Evolutionary conservation across 2,113 vertebrate genomes (phyloP).

Genomic region (Oophaga pumilio): DNA sequence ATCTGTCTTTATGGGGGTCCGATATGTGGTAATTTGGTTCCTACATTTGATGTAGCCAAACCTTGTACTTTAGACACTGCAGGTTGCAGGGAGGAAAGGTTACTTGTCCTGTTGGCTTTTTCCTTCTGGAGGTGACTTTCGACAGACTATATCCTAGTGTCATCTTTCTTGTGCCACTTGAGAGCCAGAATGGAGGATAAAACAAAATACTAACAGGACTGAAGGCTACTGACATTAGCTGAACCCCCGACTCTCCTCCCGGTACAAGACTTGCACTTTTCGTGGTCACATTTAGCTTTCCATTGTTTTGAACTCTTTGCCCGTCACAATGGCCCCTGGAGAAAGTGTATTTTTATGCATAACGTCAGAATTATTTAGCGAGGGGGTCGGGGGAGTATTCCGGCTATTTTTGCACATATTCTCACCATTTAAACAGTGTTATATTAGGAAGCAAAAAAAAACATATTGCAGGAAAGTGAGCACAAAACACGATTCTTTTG

Average conservation of each 20-base stretch:
- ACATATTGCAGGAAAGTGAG: not conserved
- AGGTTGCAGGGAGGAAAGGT: no score
- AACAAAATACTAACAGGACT: not conserved
- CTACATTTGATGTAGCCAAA: no score
- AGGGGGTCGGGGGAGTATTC: not conserved
- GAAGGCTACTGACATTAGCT: not conserved
- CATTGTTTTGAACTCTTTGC: not conserved
- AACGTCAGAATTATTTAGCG: not conserved
- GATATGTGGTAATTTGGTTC: no score
- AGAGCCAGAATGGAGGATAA: not conserved
- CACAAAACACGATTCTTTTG: not conserved
- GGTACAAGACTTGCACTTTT: not conserved
- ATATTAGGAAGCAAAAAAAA: not conserved
- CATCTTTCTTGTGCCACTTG: not conserved
- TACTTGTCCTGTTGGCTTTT: no score
- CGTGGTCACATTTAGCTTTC: not conserved
- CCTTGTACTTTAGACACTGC: no score
- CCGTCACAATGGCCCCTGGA: not conserved
- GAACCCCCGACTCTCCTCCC: not conserved
- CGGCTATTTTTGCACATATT: not conserved
- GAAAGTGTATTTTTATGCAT: conserved; percentile 3
- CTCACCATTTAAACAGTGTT: not conserved
- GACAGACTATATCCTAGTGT: not conserved
- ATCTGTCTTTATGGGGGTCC: no score
- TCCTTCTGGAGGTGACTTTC: not conserved